Evolutionary conservation across 2,888 invertebrate species (phyloP).

Genomic region (Callosobruchus maculatus): DNA sequence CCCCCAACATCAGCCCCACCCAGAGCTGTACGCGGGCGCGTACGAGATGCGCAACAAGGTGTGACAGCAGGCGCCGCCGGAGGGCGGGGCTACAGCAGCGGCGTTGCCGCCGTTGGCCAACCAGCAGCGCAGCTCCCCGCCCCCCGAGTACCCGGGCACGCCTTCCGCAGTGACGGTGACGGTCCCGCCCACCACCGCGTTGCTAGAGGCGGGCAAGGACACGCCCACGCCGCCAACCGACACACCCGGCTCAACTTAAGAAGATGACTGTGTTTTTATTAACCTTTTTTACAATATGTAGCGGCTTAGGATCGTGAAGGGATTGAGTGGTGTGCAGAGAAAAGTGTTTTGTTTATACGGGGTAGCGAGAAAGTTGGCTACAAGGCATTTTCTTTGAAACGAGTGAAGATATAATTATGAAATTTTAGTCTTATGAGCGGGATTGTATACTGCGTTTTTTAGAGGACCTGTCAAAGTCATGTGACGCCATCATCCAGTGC

Average conservation of each 20-base stretch:
- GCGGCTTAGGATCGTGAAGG: background rate
- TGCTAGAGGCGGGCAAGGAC: background rate
- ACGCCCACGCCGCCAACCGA: background rate
- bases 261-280: background rate
- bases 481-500: too few relatives aligned
- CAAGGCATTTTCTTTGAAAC: too few relatives aligned
- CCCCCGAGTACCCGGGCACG: slow-evolving; percentile 48
- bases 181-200: slow-evolving; percentile 10
- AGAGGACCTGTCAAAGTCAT: too few relatives aligned
- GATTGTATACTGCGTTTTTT: too few relatives aligned
- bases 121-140: slow-evolving; percentile 17
- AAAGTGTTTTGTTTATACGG: background rate
- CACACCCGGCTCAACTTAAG: slow-evolving; percentile 15
- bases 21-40: slow-evolving; percentile 70
- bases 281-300: background rate
- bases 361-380: too few relatives aligned
- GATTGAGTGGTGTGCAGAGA: background rate
- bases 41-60: slow-evolving; percentile 78
- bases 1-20: slow-evolving; percentile 55
- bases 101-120: background rate
- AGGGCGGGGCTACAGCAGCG: slow-evolving; percentile 3
- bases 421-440: too few relatives aligned
- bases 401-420: too few relatives aligned
- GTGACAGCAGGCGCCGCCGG: slow-evolving; percentile 50
- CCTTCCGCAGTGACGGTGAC: slow-evolving; percentile 20